Evolutionary conservation across 2,888 invertebrate genomes (phyloP), one percentile per base, ranked within the genome.

Genomic region (Chymomyza caudatula): DNA sequence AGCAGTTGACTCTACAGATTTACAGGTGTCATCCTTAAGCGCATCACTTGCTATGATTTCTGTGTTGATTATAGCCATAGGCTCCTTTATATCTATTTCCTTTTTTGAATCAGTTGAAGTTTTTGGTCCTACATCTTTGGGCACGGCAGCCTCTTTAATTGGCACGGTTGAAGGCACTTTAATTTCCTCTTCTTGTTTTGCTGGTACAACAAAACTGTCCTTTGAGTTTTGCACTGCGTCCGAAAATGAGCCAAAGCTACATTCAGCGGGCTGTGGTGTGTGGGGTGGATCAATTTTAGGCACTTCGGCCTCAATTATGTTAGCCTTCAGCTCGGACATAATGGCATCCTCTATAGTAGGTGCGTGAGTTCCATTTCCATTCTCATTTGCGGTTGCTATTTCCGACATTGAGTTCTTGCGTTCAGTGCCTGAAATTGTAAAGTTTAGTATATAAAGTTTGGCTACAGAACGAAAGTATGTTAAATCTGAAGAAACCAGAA

Each of bases 351-450:
- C 82, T 25, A 83, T 80, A 2, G 74, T 71, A 11, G 29, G 2
- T 37, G 29, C 29, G 2, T 37, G 29, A 37, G 29, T 8, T 37
- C 11, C 11, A 11, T 11, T 37, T 1, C 13, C 59, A 20, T 68
- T 56, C 3, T 29, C 67, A 5, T 67, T 77, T 0, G 60, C 69
- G 8, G 2, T 44, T 2, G 13, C 44, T 5, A 51, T 61, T n/a
- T 73, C 66, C 1, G 81, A 60, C 13, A 75, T 17, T 0, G 82
- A 82, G 19, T 61, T 73, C 23, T 77, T 84, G 5, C 89, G 78
- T 58, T 88, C 88, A 25, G 89, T 89, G 3, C 89, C 88, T 88
- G 25, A 0, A 44, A 64, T 37, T 23, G 5, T 29, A 19, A 19
- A 51, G 47, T 22, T 6, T 52, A 23, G n/a, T n/a, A n/a, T n/a